These are phyloP conservation scores for Acleris laterana DNA, from an alignment of 2,888 invertebrate species.

Conservation along the genomic window DNA sequence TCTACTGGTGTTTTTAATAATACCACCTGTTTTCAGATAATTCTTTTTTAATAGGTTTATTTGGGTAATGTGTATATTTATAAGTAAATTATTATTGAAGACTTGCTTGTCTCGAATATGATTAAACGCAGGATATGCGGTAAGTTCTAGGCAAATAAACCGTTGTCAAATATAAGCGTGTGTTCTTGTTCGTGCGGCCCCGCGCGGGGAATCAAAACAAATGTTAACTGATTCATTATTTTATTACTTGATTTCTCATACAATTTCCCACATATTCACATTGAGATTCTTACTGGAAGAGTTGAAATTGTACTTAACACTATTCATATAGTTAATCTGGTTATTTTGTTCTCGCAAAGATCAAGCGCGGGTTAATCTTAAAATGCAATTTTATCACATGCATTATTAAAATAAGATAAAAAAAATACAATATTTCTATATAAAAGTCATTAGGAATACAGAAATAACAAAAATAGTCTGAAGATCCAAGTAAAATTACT, in stretches of 20 bases:
- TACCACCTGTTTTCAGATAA: slow-evolving; percentile 72
- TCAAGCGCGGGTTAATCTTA: background rate
- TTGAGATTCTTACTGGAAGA: background rate
- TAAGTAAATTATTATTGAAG: slow-evolving; percentile 82
- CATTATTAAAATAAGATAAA: background rate
- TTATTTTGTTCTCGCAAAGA: background rate
- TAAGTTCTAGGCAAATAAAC: slow-evolving; percentile 82
- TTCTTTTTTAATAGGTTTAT: slow-evolving; percentile 76
- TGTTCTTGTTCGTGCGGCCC: slow-evolving; percentile 60
- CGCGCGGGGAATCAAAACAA: background rate
- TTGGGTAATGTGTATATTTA: slow-evolving; percentile 82
- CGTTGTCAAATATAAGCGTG: slow-evolving; percentile 73
- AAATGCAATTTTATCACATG: background rate
- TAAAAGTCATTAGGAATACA: no score
- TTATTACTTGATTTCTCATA: slow-evolving; percentile 22
- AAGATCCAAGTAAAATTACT: no score
- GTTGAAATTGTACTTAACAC: background rate
- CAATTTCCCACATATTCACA: slow-evolving; percentile 1
- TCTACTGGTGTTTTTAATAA: slow-evolving; percentile 81
- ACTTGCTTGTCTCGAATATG: slow-evolving; percentile 80
- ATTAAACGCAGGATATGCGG: slow-evolving; percentile 72
- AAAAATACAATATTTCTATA: background rate
- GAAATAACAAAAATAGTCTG: no score
- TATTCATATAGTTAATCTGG: background rate
- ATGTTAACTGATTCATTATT: slow-evolving; percentile 11